Base-by-base conservation (phyloP, 2,888 invertebrate genomes). In the Eumerus sabulonum region DNA sequence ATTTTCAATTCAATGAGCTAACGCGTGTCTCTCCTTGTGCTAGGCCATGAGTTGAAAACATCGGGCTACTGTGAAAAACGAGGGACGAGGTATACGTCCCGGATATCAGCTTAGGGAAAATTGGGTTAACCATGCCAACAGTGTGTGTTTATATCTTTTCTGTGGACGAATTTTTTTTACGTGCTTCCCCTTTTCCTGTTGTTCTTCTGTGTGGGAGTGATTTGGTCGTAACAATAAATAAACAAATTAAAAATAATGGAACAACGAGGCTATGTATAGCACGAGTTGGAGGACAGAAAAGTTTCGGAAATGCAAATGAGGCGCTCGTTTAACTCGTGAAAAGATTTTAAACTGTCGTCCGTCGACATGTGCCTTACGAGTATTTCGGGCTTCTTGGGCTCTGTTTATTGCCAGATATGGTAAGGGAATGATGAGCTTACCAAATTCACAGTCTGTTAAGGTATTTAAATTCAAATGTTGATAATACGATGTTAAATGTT, bases 1-100 rank as follows among this genome's bases (percentile, higher is more conserved):
- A 53, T 54, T 54, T 64, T 53, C 54, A 64, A 45, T 54, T 64
- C 64, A 47, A 54, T 47, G 64, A 47, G 38, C 42, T 63, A 51
- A 63, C 44, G 63, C 44, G 63, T 63, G 53, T 18, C 17, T 19
- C 11, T 35, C 51, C 64, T 64, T 54, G 64, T 36, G 47, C 38
- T 64, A 47, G 64, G 64, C 53, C 64, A 45, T 53, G 63, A 54
- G 18, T 36, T 36, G 45, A 51, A 16, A 27, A 40, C 38, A 50
- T 38, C 40, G 50, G 16, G 40, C 27, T 40, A 18, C 38, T 38
- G 36, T 9, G 48, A 60, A 60, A 27, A 27, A 7, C 27, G 27
- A 27, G 7, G 17, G 35, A 18, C 16, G 11, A 16, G 13, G 38
- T 48, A 51, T 19, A 44, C 36, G 36, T 13, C 13, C n/a, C n/a